A percentile compares a stretch with the other conserved stretches of the same genome.
Conservation (phyloP, 2,113 vertebrate species). For the Prochilodus magdalenae region DNA sequence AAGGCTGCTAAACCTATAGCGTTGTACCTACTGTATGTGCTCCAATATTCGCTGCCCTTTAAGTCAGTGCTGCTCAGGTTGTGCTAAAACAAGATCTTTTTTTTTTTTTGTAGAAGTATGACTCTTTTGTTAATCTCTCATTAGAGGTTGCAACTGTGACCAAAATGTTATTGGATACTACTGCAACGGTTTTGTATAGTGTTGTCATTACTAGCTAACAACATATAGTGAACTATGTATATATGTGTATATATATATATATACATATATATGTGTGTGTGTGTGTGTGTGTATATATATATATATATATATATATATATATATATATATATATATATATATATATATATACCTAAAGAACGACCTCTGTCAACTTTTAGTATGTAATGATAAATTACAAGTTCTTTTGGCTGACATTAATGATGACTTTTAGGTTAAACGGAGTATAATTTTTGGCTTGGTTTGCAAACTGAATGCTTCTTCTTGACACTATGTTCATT, state of each 20-base stretch:
- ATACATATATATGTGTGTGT: too few species aligned
- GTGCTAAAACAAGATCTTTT: conserved; percentile 31
- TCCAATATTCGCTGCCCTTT: conserved; percentile 53
- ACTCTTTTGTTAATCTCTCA: conserved; percentile 39
- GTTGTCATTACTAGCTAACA: conserved; percentile 31
- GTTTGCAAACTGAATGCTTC: conserved; percentile 49
- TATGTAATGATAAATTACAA: conserved; percentile 33
- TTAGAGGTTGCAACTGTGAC: conserved; percentile 38
- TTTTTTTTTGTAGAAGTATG: conserved; percentile 23
- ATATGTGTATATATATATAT: too few species aligned
- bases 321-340: too few species aligned
- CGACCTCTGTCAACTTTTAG: conserved; percentile 36
- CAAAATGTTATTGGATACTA: conserved; percentile 37
- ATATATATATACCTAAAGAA: conserved; percentile 15
- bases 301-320: too few species aligned
- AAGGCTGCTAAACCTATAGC: conserved; percentile 56
- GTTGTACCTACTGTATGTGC: conserved; percentile 46
- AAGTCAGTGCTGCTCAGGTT: conserved; percentile 58
- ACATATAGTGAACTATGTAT: conserved; percentile 27
- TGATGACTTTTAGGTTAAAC: conserved; percentile 21
- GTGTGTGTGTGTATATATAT: too few species aligned
- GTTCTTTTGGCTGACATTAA: background rate
- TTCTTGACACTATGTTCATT: conserved; percentile 39
- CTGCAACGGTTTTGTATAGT: conserved; percentile 44
- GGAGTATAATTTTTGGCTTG: conserved; percentile 35